Base-by-base conservation (phyloP, 2,888 invertebrate genomes). In the Hermaeophaga mercurialis region DNA sequence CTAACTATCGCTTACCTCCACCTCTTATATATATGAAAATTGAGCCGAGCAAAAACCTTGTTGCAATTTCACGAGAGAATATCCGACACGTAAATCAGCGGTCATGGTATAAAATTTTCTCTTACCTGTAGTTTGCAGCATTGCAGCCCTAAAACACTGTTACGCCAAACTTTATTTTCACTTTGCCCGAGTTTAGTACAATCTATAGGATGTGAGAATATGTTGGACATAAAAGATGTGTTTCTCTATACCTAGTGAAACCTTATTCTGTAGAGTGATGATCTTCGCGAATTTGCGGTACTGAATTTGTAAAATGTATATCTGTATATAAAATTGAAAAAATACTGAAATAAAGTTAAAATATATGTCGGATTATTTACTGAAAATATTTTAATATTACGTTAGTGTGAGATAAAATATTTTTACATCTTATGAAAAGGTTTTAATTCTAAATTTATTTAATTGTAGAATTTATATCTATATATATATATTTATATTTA, bases 41-140 rank as follows among this genome's bases (percentile, higher is more conserved):
- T 48, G 17, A 48, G 31, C 17, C 8, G 6, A 26, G 14, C 24
- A 48, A 49, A 49, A 49, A 39, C 39, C 17, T 28, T 49, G 38
- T 49, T 31, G 55, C 43, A 55, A 48, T 55, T 55, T 43, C 48
- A 48, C 15, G 22, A 28, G 26, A 36, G 48, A 48, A 55, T 48
- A 48, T 48, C 48, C 55, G n/a, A 14, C 43, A 26, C 55, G 43
- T 55, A 55, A 55, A 55, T 55, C 55, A 55, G 44, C 36, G 48
- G 43, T 43, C 55, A 34, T 34, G 48, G 43, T 48, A 47, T 55
- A 28, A 55, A 54, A 54, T 54, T 54, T 54, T 38, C 47, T 33
- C 41, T 41, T 38, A 54, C 54, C 47, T 43, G 33, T 47, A 54
- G 33, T 47, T 47, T 33, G 39, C 33, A 8, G 22, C 47, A 41